Conservation (phyloP, 1,140 invertebrate genomes). For the Geopemphigus sp. region DNA sequence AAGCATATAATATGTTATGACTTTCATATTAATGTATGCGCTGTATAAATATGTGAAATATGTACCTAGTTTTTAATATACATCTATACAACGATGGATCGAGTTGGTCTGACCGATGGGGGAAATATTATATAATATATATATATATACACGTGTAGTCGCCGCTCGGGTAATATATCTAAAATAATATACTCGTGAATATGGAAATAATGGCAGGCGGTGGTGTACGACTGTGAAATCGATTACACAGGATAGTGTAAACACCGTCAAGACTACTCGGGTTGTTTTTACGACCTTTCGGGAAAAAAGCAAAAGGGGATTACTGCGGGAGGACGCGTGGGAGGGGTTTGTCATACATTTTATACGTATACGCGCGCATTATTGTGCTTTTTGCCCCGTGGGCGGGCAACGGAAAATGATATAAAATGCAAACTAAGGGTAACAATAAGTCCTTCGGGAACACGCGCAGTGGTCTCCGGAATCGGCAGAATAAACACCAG, state of each 20-base stretch:
- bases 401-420: neutral
- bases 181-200: neutral
- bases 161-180: neutral
- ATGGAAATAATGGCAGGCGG: neutral
- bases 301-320: neutral
- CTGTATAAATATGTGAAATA: too few species aligned
- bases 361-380: neutral
- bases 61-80: too few species aligned
- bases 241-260: slow-evolving; percentile 26
- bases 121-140: neutral
- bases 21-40: too few species aligned
- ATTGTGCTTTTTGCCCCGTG: neutral
- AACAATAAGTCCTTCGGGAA: slow-evolving; percentile 43
- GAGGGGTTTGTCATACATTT: neutral
- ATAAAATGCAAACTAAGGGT: slow-evolving; percentile 43
- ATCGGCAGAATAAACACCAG: slow-evolving; percentile 36
- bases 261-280: neutral
- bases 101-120: too few species aligned
- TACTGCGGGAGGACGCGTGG: too few species aligned
- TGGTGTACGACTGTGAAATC: slow-evolving; percentile 12
- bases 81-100: too few species aligned
- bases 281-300: slow-evolving; percentile 24
- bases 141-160: too few species aligned
- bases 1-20: too few species aligned
- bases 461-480: neutral